Evolutionary conservation across 2,797 vertebrate species (phyloP).

Genomic region (Microhierax caerulescens): DNA sequence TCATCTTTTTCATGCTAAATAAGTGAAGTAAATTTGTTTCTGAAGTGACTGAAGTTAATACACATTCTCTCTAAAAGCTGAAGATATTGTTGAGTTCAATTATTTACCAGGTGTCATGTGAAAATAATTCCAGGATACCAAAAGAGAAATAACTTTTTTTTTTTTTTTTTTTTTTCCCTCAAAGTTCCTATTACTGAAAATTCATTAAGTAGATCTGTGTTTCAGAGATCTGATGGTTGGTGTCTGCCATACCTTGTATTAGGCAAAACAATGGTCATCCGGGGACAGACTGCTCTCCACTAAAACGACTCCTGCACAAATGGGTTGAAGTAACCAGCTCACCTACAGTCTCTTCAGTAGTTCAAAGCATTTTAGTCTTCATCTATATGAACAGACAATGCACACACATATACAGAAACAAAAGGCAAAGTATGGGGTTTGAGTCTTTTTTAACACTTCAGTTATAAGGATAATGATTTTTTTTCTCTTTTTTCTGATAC

Average conservation of each 20-base stretch:
- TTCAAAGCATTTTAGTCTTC: background rate
- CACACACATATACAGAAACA: background rate
- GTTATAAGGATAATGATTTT: background rate
- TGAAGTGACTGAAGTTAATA: background rate
- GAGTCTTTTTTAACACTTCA: background rate
- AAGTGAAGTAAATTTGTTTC: background rate
- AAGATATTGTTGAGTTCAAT: background rate
- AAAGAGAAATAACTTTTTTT: background rate
- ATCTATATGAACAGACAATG: background rate
- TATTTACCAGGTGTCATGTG: background rate
- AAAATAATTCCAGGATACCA: background rate
- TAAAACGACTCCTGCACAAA: background rate
- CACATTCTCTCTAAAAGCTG: background rate
- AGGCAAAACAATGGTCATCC: background rate
- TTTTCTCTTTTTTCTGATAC: background rate
- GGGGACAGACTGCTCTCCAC: background rate
- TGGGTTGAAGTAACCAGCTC: background rate
- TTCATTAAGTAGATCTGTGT: background rate
- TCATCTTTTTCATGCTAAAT: background rate
- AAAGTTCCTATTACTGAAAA: background rate
- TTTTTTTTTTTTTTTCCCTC: background rate
- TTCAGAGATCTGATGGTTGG: background rate
- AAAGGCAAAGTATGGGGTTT: background rate
- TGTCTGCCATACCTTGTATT: background rate
- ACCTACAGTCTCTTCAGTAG: background rate